Percentiles rank a stretch among this genome's conserved stretches.
phyloP scores from a whole-genome alignment of 2,113 vertebrate genomes.

The Chionomys nivalis region DNA sequence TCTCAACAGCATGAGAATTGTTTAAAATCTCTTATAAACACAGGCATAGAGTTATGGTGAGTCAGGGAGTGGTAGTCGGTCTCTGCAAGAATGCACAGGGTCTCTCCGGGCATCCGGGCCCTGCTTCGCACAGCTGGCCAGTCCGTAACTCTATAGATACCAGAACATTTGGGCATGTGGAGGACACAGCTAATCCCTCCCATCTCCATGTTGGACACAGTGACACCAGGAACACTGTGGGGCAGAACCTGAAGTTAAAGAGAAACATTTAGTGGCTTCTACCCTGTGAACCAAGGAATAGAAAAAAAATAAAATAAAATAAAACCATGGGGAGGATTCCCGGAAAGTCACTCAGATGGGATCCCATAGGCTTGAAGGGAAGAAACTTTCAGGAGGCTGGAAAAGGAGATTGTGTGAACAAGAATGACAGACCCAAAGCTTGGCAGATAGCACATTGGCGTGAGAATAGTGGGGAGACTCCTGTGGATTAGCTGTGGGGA shows the following conservation, averaged over 20 bases:
- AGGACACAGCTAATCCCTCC: neutral
- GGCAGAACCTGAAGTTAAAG: neutral
- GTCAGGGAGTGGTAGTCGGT: neutral
- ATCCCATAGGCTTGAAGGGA: neutral
- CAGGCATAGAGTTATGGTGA: slow-evolving; percentile 60
- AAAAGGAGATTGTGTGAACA: too few species aligned
- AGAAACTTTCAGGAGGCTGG: neutral
- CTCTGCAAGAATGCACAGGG: neutral
- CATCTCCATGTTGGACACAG: neutral
- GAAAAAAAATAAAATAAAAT: neutral
- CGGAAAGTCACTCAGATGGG: neutral
- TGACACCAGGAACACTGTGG: accelerated
- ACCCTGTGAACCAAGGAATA: neutral
- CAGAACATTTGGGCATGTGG: neutral
- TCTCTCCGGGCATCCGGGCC: neutral
- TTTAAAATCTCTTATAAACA: slow-evolving; percentile 80
- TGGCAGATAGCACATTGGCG: neutral
- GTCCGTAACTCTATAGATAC: neutral
- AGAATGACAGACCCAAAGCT: neutral
- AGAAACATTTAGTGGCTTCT: neutral
- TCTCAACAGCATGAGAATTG: slow-evolving; percentile 79
- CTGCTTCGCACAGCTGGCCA: neutral
- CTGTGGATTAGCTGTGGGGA: accelerated
- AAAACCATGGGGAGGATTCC: neutral
- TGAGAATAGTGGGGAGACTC: too few species aligned